Base-by-base conservation (phyloP, 1,140 invertebrate genomes). In the Brachionus plicatilis region DNA sequence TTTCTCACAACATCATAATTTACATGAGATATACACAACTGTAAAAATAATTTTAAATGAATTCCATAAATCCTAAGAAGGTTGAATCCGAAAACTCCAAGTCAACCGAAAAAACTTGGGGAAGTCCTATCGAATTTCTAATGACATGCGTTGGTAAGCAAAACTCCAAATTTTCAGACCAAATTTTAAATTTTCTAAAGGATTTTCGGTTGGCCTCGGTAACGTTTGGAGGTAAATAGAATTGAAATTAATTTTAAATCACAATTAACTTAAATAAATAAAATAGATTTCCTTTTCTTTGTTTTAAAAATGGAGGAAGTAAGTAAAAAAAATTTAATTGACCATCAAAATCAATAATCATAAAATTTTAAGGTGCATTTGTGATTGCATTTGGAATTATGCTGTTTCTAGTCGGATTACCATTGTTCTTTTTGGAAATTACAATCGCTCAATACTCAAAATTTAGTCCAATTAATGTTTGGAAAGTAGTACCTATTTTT, bases 401-500 rank as follows among this genome's bases (percentile, higher is more conserved):
- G 41, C 89, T 93, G 85, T 76, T 92, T 8, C 85, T 92, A 9
- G 90, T 94, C 33, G 94, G 93, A 0, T 89, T 94, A 45, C 94
- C 94, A 0, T 90, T 94, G 1, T 92, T 93, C 41, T 92, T 94
- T 82, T 90, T 95, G 85, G 94, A 95, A 89, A 91, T 95, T 4
- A 92, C 93, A 0, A 89, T 95, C 3, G 94, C 94, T 8, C 94
- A 95, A 88, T 93, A 94, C 85, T 93, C 93, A 50, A 93, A 93
- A 86, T 92, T 92, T 87, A 93, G 94, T 56, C 92, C 93, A 12
- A 92, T 94, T 53, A 93, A 93, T 14, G 91, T 93, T 66, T 95
- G 94, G 93, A 91, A 92, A 85, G 93, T 94, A 79, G 93, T 94
- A 45, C 94, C 94, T 0, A 90, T 95, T 65, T 93, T 95, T 86